Percentiles rank a stretch among this genome's conserved stretches.
Evolutionary conservation across 2,113 vertebrate species (phyloP).

Genomic region (Hydrochoerus hydrochaeris): DNA sequence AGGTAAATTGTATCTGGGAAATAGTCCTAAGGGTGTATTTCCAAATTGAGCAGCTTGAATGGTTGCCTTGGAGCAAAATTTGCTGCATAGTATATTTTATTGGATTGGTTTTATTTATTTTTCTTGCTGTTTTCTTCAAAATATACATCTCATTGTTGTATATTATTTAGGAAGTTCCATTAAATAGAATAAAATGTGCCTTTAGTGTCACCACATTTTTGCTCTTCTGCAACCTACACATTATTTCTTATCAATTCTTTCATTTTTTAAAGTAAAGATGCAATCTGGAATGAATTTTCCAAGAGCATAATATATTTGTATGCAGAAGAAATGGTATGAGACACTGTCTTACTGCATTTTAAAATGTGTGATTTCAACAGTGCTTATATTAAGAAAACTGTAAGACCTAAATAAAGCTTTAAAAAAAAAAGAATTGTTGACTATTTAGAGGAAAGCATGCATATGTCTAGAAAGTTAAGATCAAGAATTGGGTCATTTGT

Average conservation of each 20-base stretch:
- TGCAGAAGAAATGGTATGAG: not conserved
- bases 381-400: slow-evolving; percentile 29
- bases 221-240: not conserved
- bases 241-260: not conserved
- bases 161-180: not conserved
- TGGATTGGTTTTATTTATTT: not conserved
- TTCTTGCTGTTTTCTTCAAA: slow-evolving; percentile 2
- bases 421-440: not conserved
- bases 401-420: slow-evolving; percentile 23
- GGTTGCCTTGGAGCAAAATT: slow-evolving; percentile 55
- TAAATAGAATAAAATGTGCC: not conserved
- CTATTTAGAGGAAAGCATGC: not conserved
- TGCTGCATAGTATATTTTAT: not conserved
- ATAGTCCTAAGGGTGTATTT: slow-evolving; percentile 62
- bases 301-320: not conserved
- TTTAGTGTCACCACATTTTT: not conserved
- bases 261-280: not conserved
- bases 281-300: not conserved
- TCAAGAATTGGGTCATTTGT: not conserved
- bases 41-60: slow-evolving; percentile 48
- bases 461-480: slow-evolving; percentile 18
- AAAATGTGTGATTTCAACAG: not conserved
- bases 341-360: not conserved
- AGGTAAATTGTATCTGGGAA: slow-evolving; percentile 51
- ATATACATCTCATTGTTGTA: not conserved